Percentiles rank a stretch among this genome's conserved stretches.
phyloP scores from a whole-genome alignment of 2,888 invertebrate species.

The Agonum fuliginosum region DNA sequence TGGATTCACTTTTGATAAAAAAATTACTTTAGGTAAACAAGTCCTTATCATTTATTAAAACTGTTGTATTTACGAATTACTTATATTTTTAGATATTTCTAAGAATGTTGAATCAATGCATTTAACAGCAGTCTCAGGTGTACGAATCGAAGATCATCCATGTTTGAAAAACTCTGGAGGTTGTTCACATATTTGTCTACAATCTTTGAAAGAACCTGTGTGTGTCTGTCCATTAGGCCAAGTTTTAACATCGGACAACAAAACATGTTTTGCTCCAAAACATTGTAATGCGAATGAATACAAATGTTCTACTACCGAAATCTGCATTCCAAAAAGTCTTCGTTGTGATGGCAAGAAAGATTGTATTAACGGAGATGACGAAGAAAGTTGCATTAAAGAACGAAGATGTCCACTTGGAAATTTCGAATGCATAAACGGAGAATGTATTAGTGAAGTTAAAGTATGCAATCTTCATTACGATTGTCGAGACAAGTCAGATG shows the following conservation, averaged over 20 bases:
- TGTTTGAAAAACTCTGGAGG: conserved; percentile 78
- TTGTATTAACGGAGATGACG: conserved; percentile 71
- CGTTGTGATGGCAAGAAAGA: conserved; percentile 70
- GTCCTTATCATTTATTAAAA: conserved; percentile 33
- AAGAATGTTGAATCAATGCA: conserved; percentile 71
- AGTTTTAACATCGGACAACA: conserved; percentile 73
- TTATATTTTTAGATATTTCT: conserved; percentile 66
- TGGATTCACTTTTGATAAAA: conserved; percentile 68
- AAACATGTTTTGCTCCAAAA: conserved; percentile 76
- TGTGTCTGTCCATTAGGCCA: conserved; percentile 83
- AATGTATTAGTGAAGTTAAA: conserved; percentile 72
- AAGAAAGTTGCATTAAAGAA: conserved; percentile 67
- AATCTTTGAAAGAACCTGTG: conserved; percentile 68
- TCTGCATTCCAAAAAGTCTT: conserved; percentile 70
- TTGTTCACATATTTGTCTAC: conserved; percentile 85
- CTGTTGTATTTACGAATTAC: neutral
- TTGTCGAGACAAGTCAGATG: conserved; percentile 77
- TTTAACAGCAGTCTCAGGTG: conserved; percentile 74
- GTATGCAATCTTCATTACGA: conserved; percentile 75
- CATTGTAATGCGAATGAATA: conserved; percentile 73
- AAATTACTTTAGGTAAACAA: conserved; percentile 69
- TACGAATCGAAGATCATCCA: conserved; percentile 72
- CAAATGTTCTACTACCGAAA: conserved; percentile 72
- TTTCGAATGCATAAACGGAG: conserved; percentile 75
- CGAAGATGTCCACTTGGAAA: conserved; percentile 71